Conservation (phyloP, 2,888 invertebrate genomes). For the Oegoconia quadripuncta region DNA sequence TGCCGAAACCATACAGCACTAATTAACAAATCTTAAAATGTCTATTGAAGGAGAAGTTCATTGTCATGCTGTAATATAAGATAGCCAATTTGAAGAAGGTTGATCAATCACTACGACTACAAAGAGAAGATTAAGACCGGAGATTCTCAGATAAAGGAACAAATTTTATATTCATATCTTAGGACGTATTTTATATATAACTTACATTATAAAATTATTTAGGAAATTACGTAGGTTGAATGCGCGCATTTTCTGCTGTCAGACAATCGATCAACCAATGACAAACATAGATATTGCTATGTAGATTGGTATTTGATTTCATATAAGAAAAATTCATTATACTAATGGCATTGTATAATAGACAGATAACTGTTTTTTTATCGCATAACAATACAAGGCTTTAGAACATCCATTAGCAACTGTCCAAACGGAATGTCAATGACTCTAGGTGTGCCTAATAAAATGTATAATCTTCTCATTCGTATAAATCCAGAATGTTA, state of each 20-base stretch:
- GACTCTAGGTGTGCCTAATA: slow-evolving; percentile 37
- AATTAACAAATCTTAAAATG: too few species aligned
- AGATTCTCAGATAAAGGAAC: too few species aligned
- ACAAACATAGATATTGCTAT: slow-evolving; percentile 32
- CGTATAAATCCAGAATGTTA: not conserved
- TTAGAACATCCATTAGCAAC: slow-evolving; percentile 43
- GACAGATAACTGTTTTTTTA: slow-evolving; percentile 32
- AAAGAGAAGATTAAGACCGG: too few species aligned
- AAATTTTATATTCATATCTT: too few species aligned
- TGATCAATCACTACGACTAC: too few species aligned
- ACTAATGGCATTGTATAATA: slow-evolving; percentile 52
- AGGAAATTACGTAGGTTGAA: not conserved
- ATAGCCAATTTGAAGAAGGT: too few species aligned
- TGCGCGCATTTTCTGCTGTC: not conserved
- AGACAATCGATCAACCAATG: slow-evolving; percentile 37
- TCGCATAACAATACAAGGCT: slow-evolving; percentile 27
- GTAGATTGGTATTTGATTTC: slow-evolving; percentile 36
- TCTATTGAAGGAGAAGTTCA: too few species aligned
- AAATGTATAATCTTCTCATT: slow-evolving; percentile 15
- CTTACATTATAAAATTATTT: too few species aligned
- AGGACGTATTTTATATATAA: too few species aligned
- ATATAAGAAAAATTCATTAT: slow-evolving; percentile 48
- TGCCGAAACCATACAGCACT: too few species aligned
- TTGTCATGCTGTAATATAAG: too few species aligned
- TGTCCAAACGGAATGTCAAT: slow-evolving; percentile 46